Percentiles rank a stretch among this genome's conserved stretches.
Conservation (phyloP, 2,113 vertebrate species). For the Ranitomeya imitator region DNA sequence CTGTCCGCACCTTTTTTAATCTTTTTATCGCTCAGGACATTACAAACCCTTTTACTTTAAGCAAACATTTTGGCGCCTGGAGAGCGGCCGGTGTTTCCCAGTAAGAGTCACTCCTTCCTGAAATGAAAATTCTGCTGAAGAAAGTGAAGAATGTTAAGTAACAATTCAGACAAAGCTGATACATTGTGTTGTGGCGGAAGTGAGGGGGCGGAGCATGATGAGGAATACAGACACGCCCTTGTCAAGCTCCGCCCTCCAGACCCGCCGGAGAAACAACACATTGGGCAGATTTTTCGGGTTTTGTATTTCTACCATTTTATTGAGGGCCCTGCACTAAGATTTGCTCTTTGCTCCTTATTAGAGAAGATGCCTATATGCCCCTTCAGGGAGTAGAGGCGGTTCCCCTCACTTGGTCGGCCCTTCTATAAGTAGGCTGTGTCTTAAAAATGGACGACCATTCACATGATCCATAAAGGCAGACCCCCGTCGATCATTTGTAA, state of each 20-base stretch:
- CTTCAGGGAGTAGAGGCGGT: no score
- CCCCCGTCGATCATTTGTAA: no score
- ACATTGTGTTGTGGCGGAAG: neutral
- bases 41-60: neutral
- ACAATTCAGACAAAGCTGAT: neutral
- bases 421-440: no score
- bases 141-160: neutral
- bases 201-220: neutral
- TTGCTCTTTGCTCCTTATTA: no score
- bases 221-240: neutral
- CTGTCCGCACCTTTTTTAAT: constrained; percentile 16
- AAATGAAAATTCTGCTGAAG: neutral
- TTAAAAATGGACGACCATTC: no score
- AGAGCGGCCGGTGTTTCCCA: neutral
- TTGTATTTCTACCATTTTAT: no score
- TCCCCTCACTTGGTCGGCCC: no score
- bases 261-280: no score
- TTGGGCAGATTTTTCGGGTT: no score
- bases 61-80: neutral
- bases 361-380: no score
- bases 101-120: neutral
- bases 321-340: no score
- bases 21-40: neutral
- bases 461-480: no score
- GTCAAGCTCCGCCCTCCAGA: neutral